Conservation (phyloP, 2,113 vertebrate genomes). For the Psittacula cyanocephala region DNA sequence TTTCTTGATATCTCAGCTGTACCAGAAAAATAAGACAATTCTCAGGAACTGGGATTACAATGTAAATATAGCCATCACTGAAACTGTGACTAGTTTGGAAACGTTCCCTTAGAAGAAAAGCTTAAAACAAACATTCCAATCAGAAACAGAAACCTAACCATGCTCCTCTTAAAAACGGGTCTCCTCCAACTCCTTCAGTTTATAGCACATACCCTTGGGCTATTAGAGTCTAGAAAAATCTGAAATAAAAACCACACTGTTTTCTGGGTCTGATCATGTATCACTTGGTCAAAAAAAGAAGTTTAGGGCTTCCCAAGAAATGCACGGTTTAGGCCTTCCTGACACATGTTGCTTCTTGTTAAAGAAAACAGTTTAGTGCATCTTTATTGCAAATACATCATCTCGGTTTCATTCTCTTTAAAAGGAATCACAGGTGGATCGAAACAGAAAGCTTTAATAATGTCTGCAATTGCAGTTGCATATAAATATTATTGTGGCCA, state of each 20-base stretch:
- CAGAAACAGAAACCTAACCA: conserved; percentile 38
- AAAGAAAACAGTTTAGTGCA: not conserved
- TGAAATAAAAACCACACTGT: conserved; percentile 52
- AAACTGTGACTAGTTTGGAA: not conserved
- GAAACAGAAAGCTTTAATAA: conserved; percentile 20
- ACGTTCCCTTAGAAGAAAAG: not conserved
- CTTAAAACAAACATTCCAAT: conserved; percentile 25
- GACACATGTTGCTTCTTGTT: conserved; percentile 14
- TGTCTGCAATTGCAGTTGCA: not conserved
- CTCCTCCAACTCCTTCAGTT: conserved; percentile 40
- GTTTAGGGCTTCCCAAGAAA: conserved; percentile 12
- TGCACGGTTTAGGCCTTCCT: not conserved
- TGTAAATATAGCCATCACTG: not conserved
- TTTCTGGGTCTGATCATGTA: conserved; percentile 62
- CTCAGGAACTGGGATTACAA: not conserved
- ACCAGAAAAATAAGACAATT: not conserved
- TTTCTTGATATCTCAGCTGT: not conserved
- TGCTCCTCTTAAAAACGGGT: conserved; percentile 27
- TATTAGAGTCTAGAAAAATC: conserved; percentile 61
- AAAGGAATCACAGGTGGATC: not conserved
- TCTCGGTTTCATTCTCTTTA: not conserved
- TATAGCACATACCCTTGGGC: conserved; percentile 51
- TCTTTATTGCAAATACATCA: not conserved
- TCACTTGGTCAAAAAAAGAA: not conserved
- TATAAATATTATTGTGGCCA: not conserved